Base-by-base conservation (phyloP, 2,797 vertebrate genomes). In the Anguilla marmorata region DNA sequence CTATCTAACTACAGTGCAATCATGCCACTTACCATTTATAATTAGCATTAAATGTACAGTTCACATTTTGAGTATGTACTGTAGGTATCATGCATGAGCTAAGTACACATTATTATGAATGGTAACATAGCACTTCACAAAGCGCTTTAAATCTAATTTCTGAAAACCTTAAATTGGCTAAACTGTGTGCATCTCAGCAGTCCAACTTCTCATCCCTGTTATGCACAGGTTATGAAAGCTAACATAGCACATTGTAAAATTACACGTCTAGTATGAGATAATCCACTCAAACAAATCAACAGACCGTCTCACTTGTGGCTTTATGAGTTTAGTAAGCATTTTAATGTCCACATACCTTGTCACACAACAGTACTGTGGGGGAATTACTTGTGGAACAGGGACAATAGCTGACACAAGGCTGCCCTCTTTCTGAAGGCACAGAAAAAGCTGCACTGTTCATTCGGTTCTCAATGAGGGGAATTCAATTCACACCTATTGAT, bases 381-480 rank as follows among this genome's bases (percentile, higher is more conserved):
- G 41, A 56, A 16, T 30, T 30, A 54, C 52, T 50, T 84, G 82
- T 3, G n/a, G 56, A 84, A 33, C 52, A 16, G 82, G 52, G 54
- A 54, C 24, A 54, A 45, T 54, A 69, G 45, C 88, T 91, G 90
- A 90, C 90, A 86, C 92, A 92, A 92, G 90, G 91, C 90, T 90
- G 91, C 92, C 91, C 89, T 91, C 92, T 92, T 88, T 92, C 90
- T 91, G 86, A 87, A 69, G 60, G 21, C 37, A 19, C 12, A 19
- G 48, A 63, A 50, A 89, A 85, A 30, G 82, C 48, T 56, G n/a
- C 30, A 6, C n/a, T 27, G 56, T 84, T 48, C 33, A 33, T 1
- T 52, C n/a, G 82, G n/a, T 33, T 82, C 79, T 24, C 79, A 82
- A n/a, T 41, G 79, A 11, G 33, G 74, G 37, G 74, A 41, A 16